These are phyloP conservation scores for Dichetophora obliterata DNA, from an alignment of 2,888 invertebrate species.

Conservation along the genomic window DNA sequence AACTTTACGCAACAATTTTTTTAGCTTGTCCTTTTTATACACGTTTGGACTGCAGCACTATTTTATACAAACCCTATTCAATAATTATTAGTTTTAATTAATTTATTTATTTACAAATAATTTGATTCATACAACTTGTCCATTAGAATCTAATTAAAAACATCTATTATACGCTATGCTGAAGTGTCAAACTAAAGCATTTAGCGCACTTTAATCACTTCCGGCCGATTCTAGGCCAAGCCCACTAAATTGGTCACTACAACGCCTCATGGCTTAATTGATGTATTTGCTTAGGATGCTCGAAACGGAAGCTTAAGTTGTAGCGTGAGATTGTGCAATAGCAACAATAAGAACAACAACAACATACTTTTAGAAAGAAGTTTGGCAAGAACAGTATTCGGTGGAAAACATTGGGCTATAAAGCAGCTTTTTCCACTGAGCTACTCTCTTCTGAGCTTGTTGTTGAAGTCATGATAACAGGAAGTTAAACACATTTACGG, in stretches of 20 bases:
- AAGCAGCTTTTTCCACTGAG: neutral
- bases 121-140: neutral
- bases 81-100: too few relatives aligned
- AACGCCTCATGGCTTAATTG: conserved; percentile 4
- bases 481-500: conserved; percentile 30
- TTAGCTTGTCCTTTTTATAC: too few relatives aligned
- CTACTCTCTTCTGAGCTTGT: neutral
- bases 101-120: too few relatives aligned
- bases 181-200: conserved; percentile 22
- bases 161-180: neutral
- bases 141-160: conserved; percentile 9
- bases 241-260: conserved; percentile 35
- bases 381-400: conserved; percentile 40
- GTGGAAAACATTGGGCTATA: neutral
- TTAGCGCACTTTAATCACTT: conserved; percentile 24
- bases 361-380: conserved; percentile 26
- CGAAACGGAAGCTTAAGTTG: conserved; percentile 1
- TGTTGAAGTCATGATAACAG: neutral
- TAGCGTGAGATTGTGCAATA: conserved; percentile 13
- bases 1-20: too few relatives aligned
- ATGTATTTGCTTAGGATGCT: neutral
- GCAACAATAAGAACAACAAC: neutral
- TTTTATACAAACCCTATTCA: too few relatives aligned
- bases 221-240: conserved; percentile 41
- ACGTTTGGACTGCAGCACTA: too few relatives aligned